A percentile compares a stretch with the other conserved stretches of the same genome.
These are phyloP conservation scores for Heteromurus nitidus DNA, from an alignment of 2,888 invertebrate species.

Conservation along the genomic window DNA sequence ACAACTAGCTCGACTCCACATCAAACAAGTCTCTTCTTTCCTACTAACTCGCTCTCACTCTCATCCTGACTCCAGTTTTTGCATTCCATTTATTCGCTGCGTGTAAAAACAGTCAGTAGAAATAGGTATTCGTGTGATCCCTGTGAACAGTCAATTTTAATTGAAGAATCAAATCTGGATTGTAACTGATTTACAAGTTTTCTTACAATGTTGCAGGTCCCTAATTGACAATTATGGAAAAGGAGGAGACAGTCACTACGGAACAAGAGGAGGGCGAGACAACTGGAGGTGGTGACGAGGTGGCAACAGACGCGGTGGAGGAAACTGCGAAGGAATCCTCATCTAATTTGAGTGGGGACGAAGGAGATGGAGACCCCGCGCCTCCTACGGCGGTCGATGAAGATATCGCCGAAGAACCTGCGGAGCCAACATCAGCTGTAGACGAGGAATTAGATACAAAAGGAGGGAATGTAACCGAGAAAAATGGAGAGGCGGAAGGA, in stretches of 20 bases:
- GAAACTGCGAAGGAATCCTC: constrained; percentile 42
- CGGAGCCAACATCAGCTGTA: constrained; percentile 9
- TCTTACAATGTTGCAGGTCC: not conserved
- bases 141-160: too few relatives aligned
- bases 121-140: not conserved
- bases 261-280: not conserved
- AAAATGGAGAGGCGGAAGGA: not conserved
- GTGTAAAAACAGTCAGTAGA: not conserved
- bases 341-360: constrained; percentile 53
- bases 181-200: not conserved
- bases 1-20: too few relatives aligned
- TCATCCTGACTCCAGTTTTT: not conserved
- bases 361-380: constrained; percentile 21
- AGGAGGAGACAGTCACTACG: not conserved
- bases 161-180: not conserved
- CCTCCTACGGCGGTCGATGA: not conserved
- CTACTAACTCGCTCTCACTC: too few relatives aligned
- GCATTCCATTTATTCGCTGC: not conserved
- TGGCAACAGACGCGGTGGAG: not conserved
- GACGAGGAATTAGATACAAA: constrained; percentile 50
- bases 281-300: constrained; percentile 14
- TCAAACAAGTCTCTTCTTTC: too few relatives aligned
- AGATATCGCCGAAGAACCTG: not conserved
- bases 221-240: constrained; percentile 8
- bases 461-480: constrained; percentile 25